phyloP scores from a whole-genome alignment of 1,140 invertebrate genomes.

The Penaeus japonicus region DNA sequence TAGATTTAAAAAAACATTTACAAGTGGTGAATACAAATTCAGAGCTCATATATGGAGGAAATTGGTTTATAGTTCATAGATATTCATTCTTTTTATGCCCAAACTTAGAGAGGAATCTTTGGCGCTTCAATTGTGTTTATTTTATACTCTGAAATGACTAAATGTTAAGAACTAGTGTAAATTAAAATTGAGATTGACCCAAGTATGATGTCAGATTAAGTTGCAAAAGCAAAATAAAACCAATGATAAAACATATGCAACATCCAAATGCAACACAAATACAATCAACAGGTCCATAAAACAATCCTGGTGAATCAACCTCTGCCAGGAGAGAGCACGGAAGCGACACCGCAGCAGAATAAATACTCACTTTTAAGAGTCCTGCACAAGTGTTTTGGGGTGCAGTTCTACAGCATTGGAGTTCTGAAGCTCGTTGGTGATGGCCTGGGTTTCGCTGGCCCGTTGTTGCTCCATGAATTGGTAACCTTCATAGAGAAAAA shows the following conservation, averaged over 20 bases:
- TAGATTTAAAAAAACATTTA: not conserved
- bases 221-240: too few relatives aligned
- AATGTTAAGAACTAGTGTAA: too few relatives aligned
- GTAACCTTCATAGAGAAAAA: constrained; percentile 83
- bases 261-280: too few relatives aligned
- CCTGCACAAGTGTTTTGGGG: constrained; percentile 83
- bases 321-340: constrained; percentile 54
- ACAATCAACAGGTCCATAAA: not conserved
- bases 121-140: constrained; percentile 60
- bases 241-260: too few relatives aligned
- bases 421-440: constrained; percentile 87
- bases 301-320: constrained; percentile 49
- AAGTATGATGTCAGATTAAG: too few relatives aligned
- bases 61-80: constrained; percentile 63
- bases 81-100: too few relatives aligned
- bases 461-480: constrained; percentile 84
- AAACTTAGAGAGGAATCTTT: too few relatives aligned
- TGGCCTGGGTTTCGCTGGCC: constrained; percentile 83
- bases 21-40: not conserved
- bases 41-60: not conserved
- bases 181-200: too few relatives aligned
- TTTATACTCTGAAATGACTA: too few relatives aligned
- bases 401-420: constrained; percentile 89
- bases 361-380: constrained; percentile 73
- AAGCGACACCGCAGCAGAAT: constrained; percentile 61